phyloP scores from a whole-genome alignment of 2,888 invertebrate species.

The Sacculina carcini region DNA sequence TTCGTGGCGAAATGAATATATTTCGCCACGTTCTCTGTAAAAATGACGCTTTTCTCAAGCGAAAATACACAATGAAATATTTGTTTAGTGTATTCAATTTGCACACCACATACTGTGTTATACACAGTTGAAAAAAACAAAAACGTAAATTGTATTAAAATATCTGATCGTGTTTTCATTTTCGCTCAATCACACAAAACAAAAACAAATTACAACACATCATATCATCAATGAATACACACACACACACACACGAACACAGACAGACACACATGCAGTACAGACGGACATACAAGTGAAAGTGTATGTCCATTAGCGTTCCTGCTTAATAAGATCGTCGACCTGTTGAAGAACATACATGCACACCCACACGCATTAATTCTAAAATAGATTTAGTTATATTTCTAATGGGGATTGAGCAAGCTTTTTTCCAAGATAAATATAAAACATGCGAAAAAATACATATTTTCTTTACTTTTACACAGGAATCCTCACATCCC shows the following conservation, averaged over 20 bases:
- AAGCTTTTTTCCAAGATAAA: no score
- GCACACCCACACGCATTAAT: conserved; percentile 5
- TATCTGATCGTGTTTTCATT: no score
- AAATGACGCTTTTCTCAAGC: no score
- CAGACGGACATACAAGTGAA: not conserved
- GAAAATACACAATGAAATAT: no score
- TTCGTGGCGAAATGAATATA: no score
- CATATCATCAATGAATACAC: not conserved
- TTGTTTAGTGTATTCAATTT: no score
- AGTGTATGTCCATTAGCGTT: not conserved
- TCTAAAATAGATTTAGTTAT: conserved; percentile 3
- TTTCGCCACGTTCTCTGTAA: no score
- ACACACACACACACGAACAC: no score
- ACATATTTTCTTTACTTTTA: no score
- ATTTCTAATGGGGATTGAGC: no score
- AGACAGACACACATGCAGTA: not conserved
- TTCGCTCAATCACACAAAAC: not conserved
- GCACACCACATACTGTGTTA: not conserved
- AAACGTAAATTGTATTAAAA: not conserved
- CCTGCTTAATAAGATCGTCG: not conserved
- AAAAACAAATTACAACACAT: not conserved
- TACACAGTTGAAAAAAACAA: not conserved
- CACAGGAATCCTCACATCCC: no score
- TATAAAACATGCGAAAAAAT: no score
- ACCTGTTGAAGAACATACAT: conserved; percentile 5